These are phyloP conservation scores for Ectemnius continuus DNA, from an alignment of 2,888 invertebrate species.

Conservation along the genomic window DNA sequence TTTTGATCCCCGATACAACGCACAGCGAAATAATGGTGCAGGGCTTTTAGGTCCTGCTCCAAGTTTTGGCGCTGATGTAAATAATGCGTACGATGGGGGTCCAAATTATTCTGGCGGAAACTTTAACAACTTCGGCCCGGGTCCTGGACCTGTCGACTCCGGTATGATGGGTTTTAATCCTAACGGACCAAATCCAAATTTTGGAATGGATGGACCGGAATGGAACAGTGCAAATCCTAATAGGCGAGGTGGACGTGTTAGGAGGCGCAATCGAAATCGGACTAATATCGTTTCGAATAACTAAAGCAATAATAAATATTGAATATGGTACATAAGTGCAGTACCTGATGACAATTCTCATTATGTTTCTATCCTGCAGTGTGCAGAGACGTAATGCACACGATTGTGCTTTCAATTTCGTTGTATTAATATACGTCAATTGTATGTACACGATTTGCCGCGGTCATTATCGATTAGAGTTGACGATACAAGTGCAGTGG, in stretches of 20 bases:
- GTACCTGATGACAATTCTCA: constrained; percentile 64
- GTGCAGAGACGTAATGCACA: constrained; percentile 44
- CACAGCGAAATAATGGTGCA: constrained; percentile 69
- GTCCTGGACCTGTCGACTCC: constrained; percentile 46
- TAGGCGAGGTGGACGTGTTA: constrained; percentile 63
- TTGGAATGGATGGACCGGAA: constrained; percentile 65
- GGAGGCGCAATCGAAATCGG: constrained; percentile 70
- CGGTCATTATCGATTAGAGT: constrained; percentile 36
- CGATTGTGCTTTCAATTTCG: constrained; percentile 36
- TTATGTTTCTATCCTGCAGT: constrained; percentile 32
- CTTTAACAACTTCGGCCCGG: constrained; percentile 61
- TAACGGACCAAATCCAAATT: constrained; percentile 57
- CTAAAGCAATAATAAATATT: constrained; percentile 62
- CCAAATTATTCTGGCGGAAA: constrained; percentile 52
- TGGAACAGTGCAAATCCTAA: constrained; percentile 65
- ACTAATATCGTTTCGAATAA: constrained; percentile 65
- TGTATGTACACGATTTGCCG: constrained; percentile 49
- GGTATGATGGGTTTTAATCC: constrained; percentile 59
- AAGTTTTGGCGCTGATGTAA: constrained; percentile 65
- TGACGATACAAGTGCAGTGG: constrained; percentile 27
- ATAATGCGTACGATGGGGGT: constrained; percentile 64
- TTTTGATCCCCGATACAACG: constrained; percentile 70
- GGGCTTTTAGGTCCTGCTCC: constrained; percentile 74
- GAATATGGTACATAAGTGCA: constrained; percentile 52
- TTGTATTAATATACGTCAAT: constrained; percentile 47